Conservation (phyloP, 30 jellyfish, hydroid and myxozoan genomes). For the Haliclystus octoradiatus region DNA sequence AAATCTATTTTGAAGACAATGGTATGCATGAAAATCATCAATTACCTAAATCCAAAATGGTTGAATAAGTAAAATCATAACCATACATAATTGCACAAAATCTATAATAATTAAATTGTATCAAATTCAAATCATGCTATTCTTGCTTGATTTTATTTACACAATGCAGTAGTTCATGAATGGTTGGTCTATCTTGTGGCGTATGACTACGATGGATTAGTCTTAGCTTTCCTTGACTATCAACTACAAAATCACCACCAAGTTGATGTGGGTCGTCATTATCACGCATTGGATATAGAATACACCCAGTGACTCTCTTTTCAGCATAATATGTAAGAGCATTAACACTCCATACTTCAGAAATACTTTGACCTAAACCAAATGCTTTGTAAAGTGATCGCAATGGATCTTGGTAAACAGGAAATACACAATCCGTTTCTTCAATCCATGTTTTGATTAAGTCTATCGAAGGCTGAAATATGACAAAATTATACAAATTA, state of each 20-base stretch:
- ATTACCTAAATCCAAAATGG: too few species aligned
- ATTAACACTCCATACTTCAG: slow-evolving; percentile 46
- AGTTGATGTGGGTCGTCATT: slow-evolving; percentile 89
- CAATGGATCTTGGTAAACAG: slow-evolving; percentile 38
- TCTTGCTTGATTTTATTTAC: too few species aligned
- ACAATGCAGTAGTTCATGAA: slow-evolving; percentile 6
- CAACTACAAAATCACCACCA: slow-evolving; percentile 72
- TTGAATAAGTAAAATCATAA: too few species aligned
- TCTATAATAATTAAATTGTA: too few species aligned
- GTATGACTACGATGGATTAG: slow-evolving; percentile 42
- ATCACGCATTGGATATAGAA: slow-evolving; percentile 37
- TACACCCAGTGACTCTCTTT: slow-evolving; percentile 31
- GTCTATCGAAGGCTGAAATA: slow-evolving; percentile 15
- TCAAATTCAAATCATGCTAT: too few species aligned
- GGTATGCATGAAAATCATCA: too few species aligned
- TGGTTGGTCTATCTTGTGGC: slow-evolving; percentile 63
- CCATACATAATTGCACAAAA: too few species aligned
- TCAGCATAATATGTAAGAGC: slow-evolving; percentile 55
- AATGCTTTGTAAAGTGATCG: slow-evolving; percentile 50
- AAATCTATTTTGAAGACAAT: too few species aligned
- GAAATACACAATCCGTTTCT: slow-evolving; percentile 45
- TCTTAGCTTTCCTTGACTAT: slow-evolving; percentile 15
- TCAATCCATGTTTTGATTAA: slow-evolving; percentile 47
- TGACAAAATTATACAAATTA: not conserved
- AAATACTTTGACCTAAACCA: slow-evolving; percentile 37